These are phyloP conservation scores for Drosophila varians DNA, from an alignment of 1,140 invertebrate genomes.

Conservation along the genomic window DNA sequence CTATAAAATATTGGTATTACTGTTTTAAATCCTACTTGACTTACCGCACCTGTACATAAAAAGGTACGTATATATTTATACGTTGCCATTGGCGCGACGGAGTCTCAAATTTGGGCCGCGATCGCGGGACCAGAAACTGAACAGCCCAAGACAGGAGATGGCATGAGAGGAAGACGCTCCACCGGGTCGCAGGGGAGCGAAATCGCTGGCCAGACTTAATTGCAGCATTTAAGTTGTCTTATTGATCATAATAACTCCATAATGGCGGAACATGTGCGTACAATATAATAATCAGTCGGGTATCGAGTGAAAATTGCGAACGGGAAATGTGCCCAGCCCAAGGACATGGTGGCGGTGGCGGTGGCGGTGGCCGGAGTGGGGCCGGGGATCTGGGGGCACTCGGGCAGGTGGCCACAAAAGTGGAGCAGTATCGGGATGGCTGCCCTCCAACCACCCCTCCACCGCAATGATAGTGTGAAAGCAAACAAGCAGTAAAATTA, in stretches of 20 bases:
- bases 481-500: conserved; percentile 80
- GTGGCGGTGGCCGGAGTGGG: background rate
- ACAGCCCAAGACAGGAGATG: conserved; percentile 9
- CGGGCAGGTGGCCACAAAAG: conserved; percentile 42
- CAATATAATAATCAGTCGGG: conserved; percentile 78
- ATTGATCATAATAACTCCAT: conserved; percentile 84
- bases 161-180: conserved; percentile 11
- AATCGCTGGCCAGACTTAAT: conserved; percentile 69
- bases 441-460: background rate
- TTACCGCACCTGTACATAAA: conserved; percentile 2
- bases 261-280: conserved; percentile 83
- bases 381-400: background rate
- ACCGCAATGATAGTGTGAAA: conserved; percentile 73
- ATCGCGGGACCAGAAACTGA: conserved; percentile 44
- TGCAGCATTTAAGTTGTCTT: conserved; percentile 84
- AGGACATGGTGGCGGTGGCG: conserved; percentile 5
- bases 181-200: conserved; percentile 11
- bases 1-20: background rate
- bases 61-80: conserved; percentile 20
- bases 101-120: conserved; percentile 73
- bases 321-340: conserved; percentile 55
- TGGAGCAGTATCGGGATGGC: conserved; percentile 43
- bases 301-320: conserved; percentile 77
- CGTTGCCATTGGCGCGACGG: conserved; percentile 62
- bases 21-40: background rate